A percentile compares a stretch with the other conserved stretches of the same genome.
Evolutionary conservation across 2,888 invertebrate species (phyloP).

Genomic region (Lasioglossum oenotherae): DNA sequence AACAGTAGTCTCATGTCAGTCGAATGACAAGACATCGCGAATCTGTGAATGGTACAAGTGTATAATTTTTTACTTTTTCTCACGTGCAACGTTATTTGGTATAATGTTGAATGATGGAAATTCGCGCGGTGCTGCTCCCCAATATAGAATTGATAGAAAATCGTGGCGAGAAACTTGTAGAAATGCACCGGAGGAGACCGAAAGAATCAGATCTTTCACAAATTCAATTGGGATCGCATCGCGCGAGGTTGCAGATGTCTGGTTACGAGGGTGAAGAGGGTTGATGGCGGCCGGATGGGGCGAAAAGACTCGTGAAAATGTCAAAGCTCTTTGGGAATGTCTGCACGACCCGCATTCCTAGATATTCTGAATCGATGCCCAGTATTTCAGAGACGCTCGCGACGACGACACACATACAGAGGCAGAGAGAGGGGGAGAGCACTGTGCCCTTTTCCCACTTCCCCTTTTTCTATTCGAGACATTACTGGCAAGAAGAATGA

Average conservation of each 20-base stretch:
- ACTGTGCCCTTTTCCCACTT: not conserved
- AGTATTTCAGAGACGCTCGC: slow-evolving; percentile 25
- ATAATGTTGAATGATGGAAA: not conserved
- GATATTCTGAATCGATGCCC: slow-evolving; percentile 59
- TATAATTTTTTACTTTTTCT: not conserved
- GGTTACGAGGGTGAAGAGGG: not conserved
- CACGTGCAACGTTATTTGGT: not conserved
- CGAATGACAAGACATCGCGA: not conserved
- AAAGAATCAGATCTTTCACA: not conserved
- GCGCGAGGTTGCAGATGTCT: not conserved
- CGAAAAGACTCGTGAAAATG: slow-evolving; percentile 67
- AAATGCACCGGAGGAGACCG: not conserved
- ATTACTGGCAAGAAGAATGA: slow-evolving; percentile 64
- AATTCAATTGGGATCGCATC: slow-evolving; percentile 4
- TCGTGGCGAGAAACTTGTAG: not conserved
- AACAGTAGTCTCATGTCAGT: not conserved
- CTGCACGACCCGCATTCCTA: slow-evolving; percentile 67
- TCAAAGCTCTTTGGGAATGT: slow-evolving; percentile 74
- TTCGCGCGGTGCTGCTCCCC: not conserved
- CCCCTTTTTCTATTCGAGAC: not conserved
- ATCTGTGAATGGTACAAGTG: not conserved
- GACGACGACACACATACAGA: not conserved
- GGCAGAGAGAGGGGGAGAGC: not conserved
- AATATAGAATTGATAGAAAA: slow-evolving; percentile 1
- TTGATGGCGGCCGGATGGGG: slow-evolving; percentile 34